Evolutionary conservation across 2,113 vertebrate species (phyloP).

Genomic region (Meles meles): DNA sequence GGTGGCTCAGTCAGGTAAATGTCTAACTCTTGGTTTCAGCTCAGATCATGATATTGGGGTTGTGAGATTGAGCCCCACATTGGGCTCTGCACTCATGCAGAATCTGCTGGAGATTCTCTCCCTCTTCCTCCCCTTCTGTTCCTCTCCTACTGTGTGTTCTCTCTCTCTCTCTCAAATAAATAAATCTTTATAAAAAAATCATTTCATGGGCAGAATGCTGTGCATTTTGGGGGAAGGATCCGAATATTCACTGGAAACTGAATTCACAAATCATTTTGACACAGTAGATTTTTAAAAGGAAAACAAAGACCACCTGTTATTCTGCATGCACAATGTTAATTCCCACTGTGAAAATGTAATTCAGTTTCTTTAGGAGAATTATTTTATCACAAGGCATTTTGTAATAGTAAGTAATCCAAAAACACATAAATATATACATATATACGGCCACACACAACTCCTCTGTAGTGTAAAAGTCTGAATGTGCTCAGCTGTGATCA

Average conservation of each 20-base stretch:
- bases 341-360: neutral
- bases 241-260: neutral
- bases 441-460: neutral
- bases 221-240: neutral
- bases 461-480: neutral
- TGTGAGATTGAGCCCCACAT: neutral
- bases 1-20: neutral
- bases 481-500: slow-evolving; percentile 4
- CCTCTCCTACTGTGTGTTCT: neutral
- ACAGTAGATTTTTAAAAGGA: slow-evolving; percentile 12
- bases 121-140: neutral
- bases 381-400: slow-evolving; percentile 1
- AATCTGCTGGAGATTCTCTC: neutral
- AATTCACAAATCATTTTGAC: slow-evolving; percentile 22
- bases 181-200: neutral
- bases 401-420: neutral
- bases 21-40: neutral
- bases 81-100: neutral
- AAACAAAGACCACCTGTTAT: neutral
- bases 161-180: neutral
- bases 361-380: slow-evolving; percentile 3
- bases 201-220: neutral
- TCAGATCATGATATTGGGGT: neutral
- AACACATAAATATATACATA: neutral
- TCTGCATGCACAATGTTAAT: neutral